Base-by-base conservation (phyloP, 1,140 invertebrate species). In the Panagrolaimus sp. region DNA sequence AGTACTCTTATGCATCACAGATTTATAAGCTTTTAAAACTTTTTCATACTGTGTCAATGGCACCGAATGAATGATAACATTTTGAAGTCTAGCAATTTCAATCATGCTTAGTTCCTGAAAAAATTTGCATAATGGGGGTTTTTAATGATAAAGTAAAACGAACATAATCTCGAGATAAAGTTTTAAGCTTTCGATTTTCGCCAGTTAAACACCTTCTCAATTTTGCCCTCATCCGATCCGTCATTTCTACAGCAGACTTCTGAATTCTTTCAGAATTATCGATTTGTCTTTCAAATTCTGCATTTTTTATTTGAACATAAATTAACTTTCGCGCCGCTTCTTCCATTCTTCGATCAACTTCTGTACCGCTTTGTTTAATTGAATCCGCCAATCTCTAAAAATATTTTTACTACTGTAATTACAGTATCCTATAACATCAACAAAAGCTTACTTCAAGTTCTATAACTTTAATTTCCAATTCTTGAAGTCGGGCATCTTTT, bases 271-370 rank as follows among this genome's bases (percentile, higher is more conserved):
- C 43, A 17, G 44, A 32, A 38, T 48, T 76, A 28, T 63, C 46
- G 3, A 64, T 32, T n/a, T 66, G 63, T 32, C 75, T 55, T 58
- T 75, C 77, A 32, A 72, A 26, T 47, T 67, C 58, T 3, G 26
- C 38, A 38, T 75, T 63, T 69, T 67, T 43, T 9, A 77, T 78
- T 21, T 63, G 68, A 43, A 77, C 64, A 68, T 70, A 73, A 4
- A 77, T 62, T 26, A 77, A 43, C 52, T 77, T 78, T 32, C 77
- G 68, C 21, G 75, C 55, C n/a, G 63, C 73, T 43, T 77, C 75
- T 38, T 75, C 78, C 52, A 77, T 77, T 58, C 75, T 28, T 15
- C 75, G 77, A 46, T 79, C 77, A 38, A 58, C 46, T 48, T 77
- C 78, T 63, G 66, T 55, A 9, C 73, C 77, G n/a, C 28, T 68